Evolutionary conservation across 2,888 invertebrate genomes (phyloP).

Genomic region (Buathra laborator): DNA sequence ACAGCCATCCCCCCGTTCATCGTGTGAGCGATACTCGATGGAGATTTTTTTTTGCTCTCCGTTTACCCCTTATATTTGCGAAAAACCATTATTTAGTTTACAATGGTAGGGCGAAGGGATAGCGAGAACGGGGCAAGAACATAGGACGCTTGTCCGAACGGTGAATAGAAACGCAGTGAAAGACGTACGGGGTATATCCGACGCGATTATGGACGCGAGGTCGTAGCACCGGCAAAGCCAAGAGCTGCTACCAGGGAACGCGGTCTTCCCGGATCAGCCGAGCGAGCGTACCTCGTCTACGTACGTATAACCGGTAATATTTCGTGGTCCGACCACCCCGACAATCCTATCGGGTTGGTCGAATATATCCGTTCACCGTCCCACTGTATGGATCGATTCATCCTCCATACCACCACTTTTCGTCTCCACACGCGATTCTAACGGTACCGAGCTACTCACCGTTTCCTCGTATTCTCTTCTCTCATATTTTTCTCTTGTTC

Average conservation of each 20-base stretch:
- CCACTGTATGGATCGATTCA: slow-evolving; percentile 49
- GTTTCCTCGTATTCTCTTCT: slow-evolving; percentile 2
- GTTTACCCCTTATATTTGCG: slow-evolving; percentile 44
- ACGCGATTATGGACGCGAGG: slow-evolving; percentile 78
- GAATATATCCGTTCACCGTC: slow-evolving; percentile 61
- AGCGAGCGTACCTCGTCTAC: slow-evolving; percentile 47
- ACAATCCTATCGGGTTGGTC: slow-evolving; percentile 76
- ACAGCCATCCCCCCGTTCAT: slow-evolving; percentile 14
- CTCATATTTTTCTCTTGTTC: slow-evolving; percentile 56
- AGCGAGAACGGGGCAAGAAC: slow-evolving; percentile 70
- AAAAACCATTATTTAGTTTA: slow-evolving; percentile 64
- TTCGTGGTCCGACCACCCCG: slow-evolving; percentile 78
- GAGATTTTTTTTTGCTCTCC: background rate
- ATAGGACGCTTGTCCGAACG: background rate
- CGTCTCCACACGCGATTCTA: slow-evolving; percentile 46
- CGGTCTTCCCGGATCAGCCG: slow-evolving; percentile 55
- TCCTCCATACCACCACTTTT: slow-evolving; percentile 31
- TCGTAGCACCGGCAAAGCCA: slow-evolving; percentile 48
- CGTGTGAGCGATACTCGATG: background rate
- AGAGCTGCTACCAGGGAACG: slow-evolving; percentile 4
- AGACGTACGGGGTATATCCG: slow-evolving; percentile 74
- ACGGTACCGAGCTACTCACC: slow-evolving; percentile 20
- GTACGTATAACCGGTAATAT: slow-evolving; percentile 79
- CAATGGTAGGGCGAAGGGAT: slow-evolving; percentile 50
- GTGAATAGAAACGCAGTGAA: slow-evolving; percentile 58